Base-by-base conservation (phyloP, 2,797 vertebrate genomes). In the Morelia viridis region DNA sequence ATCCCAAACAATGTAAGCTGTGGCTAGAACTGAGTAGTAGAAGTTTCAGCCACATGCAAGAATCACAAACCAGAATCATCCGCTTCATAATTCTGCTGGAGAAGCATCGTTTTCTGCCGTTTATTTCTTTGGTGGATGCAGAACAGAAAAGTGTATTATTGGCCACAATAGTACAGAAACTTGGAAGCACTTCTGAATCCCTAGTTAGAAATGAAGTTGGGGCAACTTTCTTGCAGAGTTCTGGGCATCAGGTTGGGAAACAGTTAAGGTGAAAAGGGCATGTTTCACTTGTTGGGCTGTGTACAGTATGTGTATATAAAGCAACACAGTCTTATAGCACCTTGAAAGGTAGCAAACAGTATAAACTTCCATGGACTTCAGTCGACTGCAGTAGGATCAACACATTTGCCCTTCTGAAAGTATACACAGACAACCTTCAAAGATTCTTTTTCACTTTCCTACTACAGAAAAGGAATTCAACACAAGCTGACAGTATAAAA, bases 1-100 rank as follows among this genome's bases (percentile, higher is more conserved):
- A 61, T 88, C 68, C 89, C 71, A 90, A 92, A 87, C 85, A 88
- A 58, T 62, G 61, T 46, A 58, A 88, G 17, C 8, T 57, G 53
- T 86, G 83, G 56, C 28, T 89, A n/a, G 56, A 61, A 86, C 22
- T 71, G 22, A 80, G 41, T 19, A 46, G 35, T 58, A 88, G 71
- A n/a, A 60, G 65, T 41, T 76, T 60, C 7, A 35, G 24, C 57
- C 58, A 90, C 46, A 91, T 91, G 50, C 56, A 62, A 35, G 24
- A 57, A 89, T 83, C 26, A 84, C 35, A 11, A 83, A 10, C 80
- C 58, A 41, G 15, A 46, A 62, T 31, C 15, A 62, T 10, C 26
- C 35, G 5, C 5, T 57, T 28, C 64, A 84, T 85, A 84, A 92
- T 88, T 22, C 15, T 85, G 6, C 15, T 68, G 28, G 53, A 31